Evolutionary conservation across 2,113 vertebrate species (phyloP).

Genomic region (Macrotus californicus): DNA sequence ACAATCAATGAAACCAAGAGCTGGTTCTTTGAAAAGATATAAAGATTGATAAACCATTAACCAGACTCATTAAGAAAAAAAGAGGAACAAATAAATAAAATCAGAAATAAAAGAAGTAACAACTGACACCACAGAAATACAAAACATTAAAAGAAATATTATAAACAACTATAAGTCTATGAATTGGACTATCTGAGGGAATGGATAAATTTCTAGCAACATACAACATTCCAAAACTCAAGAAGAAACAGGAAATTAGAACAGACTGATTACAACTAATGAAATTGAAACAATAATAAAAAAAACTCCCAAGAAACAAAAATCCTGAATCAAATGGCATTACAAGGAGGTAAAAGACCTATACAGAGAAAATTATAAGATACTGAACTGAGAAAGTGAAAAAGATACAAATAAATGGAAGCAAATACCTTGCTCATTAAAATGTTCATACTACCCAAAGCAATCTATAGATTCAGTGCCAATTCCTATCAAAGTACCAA

Average conservation of each 20-base stretch:
- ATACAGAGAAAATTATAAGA: background rate
- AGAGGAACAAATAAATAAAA: background rate
- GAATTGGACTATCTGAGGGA: background rate
- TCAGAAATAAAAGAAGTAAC: background rate
- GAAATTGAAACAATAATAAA: background rate
- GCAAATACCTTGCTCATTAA: background rate
- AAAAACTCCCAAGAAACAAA: background rate
- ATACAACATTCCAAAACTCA: background rate
- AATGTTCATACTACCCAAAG: background rate
- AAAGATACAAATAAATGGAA: background rate
- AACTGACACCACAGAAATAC: background rate
- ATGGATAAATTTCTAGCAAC: background rate
- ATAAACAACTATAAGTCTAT: background rate
- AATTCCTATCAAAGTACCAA: background rate
- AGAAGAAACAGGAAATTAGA: background rate
- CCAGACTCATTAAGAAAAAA: background rate
- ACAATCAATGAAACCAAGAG: no score
- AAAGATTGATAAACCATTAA: background rate
- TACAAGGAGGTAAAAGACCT: background rate
- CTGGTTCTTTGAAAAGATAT: background rate
- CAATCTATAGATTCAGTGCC: background rate
- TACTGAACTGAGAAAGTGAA: background rate
- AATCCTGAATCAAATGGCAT: background rate
- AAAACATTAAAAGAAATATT: background rate
- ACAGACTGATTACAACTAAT: background rate